phyloP scores from a whole-genome alignment of 2,888 invertebrate genomes.

The Fragum whitleyi region DNA sequence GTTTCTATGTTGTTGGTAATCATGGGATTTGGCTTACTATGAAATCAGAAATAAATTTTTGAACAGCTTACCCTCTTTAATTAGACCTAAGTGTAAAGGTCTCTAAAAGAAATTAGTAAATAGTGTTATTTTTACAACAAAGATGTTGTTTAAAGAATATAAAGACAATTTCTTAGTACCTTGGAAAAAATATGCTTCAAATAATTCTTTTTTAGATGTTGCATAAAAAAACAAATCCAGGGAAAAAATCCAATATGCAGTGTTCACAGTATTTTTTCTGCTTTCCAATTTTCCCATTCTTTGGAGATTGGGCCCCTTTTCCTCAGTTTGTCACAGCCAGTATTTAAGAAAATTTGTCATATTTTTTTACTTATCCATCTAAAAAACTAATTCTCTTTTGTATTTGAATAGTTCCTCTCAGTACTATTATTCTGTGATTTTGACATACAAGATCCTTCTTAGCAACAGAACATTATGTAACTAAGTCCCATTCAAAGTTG shows the following conservation, averaged over 20 bases:
- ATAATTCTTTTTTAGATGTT: neutral
- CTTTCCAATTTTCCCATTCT: conserved; percentile 23
- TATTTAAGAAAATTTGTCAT: neutral
- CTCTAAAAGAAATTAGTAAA: too few species aligned
- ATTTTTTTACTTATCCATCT: neutral
- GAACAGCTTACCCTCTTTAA: too few species aligned
- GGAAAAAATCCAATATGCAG: conserved; percentile 25
- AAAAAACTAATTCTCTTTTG: neutral
- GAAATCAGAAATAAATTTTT: too few species aligned
- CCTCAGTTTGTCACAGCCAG: neutral
- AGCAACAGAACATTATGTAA: neutral
- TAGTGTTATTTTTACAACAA: too few species aligned
- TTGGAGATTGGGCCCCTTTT: neutral
- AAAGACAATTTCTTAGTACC: too few species aligned
- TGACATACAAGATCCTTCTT: neutral
- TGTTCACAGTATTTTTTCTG: conserved; percentile 14
- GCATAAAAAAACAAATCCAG: neutral
- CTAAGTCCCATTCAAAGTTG: neutral
- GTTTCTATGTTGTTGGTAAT: too few species aligned
- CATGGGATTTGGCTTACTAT: too few species aligned
- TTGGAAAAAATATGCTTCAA: too few species aligned
- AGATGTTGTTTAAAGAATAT: too few species aligned
- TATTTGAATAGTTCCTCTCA: neutral
- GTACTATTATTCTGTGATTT: neutral
- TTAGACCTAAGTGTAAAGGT: too few species aligned